Conservation (phyloP, 2,888 invertebrate species). For the Drosophila parthenogenetica region DNA sequence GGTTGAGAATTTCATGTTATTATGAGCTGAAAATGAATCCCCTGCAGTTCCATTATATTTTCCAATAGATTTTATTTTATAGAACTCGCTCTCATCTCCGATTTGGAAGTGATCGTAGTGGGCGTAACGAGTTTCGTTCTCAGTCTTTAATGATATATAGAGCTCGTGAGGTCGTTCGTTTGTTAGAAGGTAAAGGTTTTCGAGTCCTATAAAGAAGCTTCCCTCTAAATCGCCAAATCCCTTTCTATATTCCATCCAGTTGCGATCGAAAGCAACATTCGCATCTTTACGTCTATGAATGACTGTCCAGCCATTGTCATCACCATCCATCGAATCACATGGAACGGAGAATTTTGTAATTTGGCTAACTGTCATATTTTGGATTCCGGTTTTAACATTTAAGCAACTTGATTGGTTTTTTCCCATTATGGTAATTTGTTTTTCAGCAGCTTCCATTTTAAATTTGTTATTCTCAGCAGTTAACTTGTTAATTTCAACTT, state of each 20-base stretch:
- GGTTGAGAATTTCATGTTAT: slow-evolving; percentile 15
- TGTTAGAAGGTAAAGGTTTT: slow-evolving; percentile 23
- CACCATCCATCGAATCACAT: slow-evolving; percentile 9
- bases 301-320: slow-evolving; percentile 21
- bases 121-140: slow-evolving; percentile 3
- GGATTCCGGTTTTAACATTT: neutral
- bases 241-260: slow-evolving; percentile 8
- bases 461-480: neutral
- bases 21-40: neutral
- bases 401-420: neutral
- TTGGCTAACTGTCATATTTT: neutral
- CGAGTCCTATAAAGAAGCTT: slow-evolving; percentile 27
- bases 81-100: slow-evolving; percentile 13
- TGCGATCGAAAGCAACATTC: slow-evolving; percentile 11
- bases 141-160: slow-evolving; percentile 12
- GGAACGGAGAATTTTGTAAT: neutral
- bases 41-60: slow-evolving; percentile 20
- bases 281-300: slow-evolving; percentile 29
- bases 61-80: slow-evolving; percentile 11
- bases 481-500: neutral
- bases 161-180: slow-evolving; percentile 21
- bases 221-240: slow-evolving; percentile 21
- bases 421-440: neutral
- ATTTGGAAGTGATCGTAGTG: slow-evolving; percentile 23
- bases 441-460: neutral